These are phyloP conservation scores for Mayetiola destructor DNA, from an alignment of 2,888 invertebrate genomes.

Conservation along the genomic window DNA sequence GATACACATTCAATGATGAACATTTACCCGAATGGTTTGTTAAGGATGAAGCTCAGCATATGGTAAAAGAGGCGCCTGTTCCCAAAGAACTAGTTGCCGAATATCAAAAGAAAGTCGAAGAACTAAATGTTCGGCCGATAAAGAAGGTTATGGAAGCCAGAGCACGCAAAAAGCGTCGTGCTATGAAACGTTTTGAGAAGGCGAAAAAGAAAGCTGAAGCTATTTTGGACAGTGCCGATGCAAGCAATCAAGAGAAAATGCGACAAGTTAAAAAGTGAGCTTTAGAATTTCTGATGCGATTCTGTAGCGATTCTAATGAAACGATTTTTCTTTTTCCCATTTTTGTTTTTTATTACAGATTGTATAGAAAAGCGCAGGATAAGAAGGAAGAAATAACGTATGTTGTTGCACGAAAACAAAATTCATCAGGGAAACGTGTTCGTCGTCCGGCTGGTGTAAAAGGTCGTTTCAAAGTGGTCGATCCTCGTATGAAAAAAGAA, in stretches of 20 bases:
- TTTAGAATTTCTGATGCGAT: slow-evolving; percentile 11
- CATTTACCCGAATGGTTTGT: slow-evolving; percentile 92
- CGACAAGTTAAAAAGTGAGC: slow-evolving; percentile 76
- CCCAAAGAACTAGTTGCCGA: slow-evolving; percentile 73
- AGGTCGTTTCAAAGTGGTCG: slow-evolving; percentile 88
- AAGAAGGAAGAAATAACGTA: slow-evolving; percentile 85
- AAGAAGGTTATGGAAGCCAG: slow-evolving; percentile 98
- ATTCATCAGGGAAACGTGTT: slow-evolving; percentile 57
- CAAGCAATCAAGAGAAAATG: slow-evolving; percentile 85
- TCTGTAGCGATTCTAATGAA: not conserved
- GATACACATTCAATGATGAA: slow-evolving; percentile 82
- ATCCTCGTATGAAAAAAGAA: slow-evolving; percentile 93
- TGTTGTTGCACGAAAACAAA: slow-evolving; percentile 83
- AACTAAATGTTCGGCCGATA: slow-evolving; percentile 86
- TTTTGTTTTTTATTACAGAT: slow-evolving; percentile 36
- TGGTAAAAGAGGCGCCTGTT: slow-evolving; percentile 68
- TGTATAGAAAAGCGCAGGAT: slow-evolving; percentile 80
- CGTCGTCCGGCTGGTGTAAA: slow-evolving; percentile 75
- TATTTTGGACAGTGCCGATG: slow-evolving; percentile 79
- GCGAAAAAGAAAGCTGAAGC: slow-evolving; percentile 92
- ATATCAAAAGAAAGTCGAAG: slow-evolving; percentile 67
- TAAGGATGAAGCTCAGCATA: slow-evolving; percentile 83
- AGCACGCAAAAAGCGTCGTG: slow-evolving; percentile 89
- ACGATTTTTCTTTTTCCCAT: slow-evolving; percentile 1
- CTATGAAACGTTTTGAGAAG: slow-evolving; percentile 70